Percentiles rank a stretch among this genome's conserved stretches.
Conservation (phyloP, 2,888 invertebrate species). For the Hirudinaria manillensis region DNA sequence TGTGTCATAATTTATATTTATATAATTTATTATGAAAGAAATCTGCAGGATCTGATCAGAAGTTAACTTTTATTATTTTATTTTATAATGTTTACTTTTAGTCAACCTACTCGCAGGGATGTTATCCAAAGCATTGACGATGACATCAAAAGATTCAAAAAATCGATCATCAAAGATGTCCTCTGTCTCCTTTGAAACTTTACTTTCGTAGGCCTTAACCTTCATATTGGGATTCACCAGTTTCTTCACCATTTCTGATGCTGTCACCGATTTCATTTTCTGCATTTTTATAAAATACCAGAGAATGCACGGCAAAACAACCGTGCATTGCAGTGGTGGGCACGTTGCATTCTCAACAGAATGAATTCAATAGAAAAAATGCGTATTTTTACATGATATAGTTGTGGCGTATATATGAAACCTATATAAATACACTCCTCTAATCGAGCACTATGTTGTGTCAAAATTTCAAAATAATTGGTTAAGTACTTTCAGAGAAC, state of each 20-base stretch:
- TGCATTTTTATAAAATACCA: slow-evolving; percentile 40
- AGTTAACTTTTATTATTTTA: neutral
- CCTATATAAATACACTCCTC: too few relatives aligned
- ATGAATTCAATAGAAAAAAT: neutral
- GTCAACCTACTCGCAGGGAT: slow-evolving; percentile 73
- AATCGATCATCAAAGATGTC: slow-evolving; percentile 85
- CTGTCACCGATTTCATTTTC: slow-evolving; percentile 78
- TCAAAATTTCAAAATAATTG: too few relatives aligned
- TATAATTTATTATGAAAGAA: too few relatives aligned
- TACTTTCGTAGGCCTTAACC: slow-evolving; percentile 56
- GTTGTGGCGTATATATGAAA: too few relatives aligned
- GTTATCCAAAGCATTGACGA: slow-evolving; percentile 95
- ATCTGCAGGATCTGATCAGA: neutral
- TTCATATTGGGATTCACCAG: slow-evolving; percentile 56
- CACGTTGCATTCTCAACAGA: too few relatives aligned
- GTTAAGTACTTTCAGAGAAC: too few relatives aligned
- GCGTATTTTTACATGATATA: slow-evolving; percentile 2
- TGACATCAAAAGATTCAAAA: slow-evolving; percentile 84
- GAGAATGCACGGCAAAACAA: too few relatives aligned
- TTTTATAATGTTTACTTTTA: neutral
- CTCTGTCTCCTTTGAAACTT: slow-evolving; percentile 92
- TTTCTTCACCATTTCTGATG: slow-evolving; percentile 75
- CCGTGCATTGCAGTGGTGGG: too few relatives aligned
- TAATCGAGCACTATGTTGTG: too few relatives aligned
- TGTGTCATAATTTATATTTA: too few relatives aligned